Evolutionary conservation across 2,888 invertebrate genomes (phyloP).

Genomic region (Aleiodes alternator): DNA sequence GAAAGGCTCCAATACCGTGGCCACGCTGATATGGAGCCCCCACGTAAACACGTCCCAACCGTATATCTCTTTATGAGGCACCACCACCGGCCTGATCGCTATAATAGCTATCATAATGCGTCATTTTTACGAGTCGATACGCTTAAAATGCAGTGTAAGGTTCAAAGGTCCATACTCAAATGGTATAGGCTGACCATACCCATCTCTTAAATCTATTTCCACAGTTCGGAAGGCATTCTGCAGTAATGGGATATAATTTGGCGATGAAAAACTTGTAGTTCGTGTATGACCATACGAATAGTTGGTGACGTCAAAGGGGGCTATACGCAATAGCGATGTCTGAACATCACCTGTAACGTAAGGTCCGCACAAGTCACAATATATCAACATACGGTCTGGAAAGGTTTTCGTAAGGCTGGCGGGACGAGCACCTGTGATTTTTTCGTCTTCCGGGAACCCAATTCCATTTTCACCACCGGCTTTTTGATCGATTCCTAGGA

Average conservation of each 20-base stretch:
- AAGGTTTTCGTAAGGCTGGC: neutral
- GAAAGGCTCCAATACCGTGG: neutral
- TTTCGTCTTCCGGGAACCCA: too few relatives aligned
- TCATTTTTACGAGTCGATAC: too few relatives aligned
- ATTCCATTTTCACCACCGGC: neutral
- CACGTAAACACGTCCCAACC: too few relatives aligned
- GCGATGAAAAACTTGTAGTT: neutral
- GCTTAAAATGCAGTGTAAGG: slow-evolving; percentile 15
- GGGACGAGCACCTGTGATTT: neutral
- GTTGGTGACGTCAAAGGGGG: neutral
- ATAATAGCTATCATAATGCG: too few relatives aligned
- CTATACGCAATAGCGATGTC: neutral
- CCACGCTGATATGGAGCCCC: neutral
- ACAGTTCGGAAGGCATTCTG: neutral
- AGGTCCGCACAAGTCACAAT: slow-evolving; percentile 2
- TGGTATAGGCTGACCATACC: neutral
- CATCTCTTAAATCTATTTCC: slow-evolving; percentile 7
- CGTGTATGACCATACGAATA: neutral
- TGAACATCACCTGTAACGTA: slow-evolving; percentile 6
- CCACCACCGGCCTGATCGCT: too few relatives aligned
- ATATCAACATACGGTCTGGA: neutral
- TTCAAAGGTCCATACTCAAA: slow-evolving; percentile 15
- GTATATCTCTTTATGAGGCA: too few relatives aligned
- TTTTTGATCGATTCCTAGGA: too few relatives aligned
- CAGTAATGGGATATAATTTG: slow-evolving; percentile 4